Evolutionary conservation across 2,113 vertebrate genomes (phyloP).

Genomic region (Oreochromis spilurus): DNA sequence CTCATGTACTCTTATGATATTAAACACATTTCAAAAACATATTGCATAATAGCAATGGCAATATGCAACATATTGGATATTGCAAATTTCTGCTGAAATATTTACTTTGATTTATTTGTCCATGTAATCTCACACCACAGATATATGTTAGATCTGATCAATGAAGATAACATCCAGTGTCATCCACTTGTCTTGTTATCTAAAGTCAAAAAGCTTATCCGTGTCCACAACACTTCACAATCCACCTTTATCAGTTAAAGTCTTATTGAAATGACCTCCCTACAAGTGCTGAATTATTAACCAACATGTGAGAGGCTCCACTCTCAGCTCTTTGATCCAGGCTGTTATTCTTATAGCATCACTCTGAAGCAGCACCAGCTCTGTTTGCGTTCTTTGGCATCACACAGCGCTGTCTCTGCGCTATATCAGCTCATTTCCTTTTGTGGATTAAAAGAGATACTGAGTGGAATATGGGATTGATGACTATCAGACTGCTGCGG

Average conservation of each 20-base stretch:
- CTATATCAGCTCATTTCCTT: background rate
- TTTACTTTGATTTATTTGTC: background rate
- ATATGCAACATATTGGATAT: background rate
- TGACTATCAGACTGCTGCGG: background rate
- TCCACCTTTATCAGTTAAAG: background rate
- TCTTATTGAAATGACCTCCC: background rate
- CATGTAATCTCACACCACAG: background rate
- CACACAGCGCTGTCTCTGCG: background rate
- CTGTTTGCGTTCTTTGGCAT: background rate
- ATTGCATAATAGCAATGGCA: background rate
- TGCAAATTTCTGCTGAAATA: background rate
- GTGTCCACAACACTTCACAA: background rate
- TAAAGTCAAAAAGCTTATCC: background rate
- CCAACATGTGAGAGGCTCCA: constrained; percentile 1
- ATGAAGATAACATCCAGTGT: background rate
- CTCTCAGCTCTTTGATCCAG: constrained; percentile 13
- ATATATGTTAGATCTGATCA: background rate
- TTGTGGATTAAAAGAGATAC: background rate
- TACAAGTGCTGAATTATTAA: constrained; percentile 26
- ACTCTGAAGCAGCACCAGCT: background rate
- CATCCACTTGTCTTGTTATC: background rate
- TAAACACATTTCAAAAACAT: background rate
- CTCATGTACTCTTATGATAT: background rate
- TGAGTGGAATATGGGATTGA: background rate
- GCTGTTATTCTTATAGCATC: background rate